Evolutionary conservation across 2,113 vertebrate species (phyloP).

Genomic region (Crocuta crocuta): DNA sequence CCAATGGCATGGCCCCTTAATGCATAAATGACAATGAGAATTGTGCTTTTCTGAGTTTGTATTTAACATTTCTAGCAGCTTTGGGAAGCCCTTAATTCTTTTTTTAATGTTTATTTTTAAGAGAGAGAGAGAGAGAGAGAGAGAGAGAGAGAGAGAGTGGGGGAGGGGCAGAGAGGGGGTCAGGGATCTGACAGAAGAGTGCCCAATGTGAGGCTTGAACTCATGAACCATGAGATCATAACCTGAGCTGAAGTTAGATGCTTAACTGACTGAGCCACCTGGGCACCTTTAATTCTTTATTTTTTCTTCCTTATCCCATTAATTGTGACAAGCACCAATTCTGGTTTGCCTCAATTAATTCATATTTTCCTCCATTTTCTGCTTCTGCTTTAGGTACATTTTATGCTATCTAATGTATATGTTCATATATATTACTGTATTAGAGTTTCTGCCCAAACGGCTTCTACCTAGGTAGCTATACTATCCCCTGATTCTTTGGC

Average conservation of each 20-base stretch:
- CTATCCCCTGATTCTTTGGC: background rate
- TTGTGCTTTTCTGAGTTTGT: constrained; percentile 1
- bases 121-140: too few species aligned
- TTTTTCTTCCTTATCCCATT: constrained; percentile 20
- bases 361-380: constrained; percentile 48
- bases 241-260: too few species aligned
- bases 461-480: background rate
- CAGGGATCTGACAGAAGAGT: too few species aligned
- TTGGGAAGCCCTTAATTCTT: constrained; percentile 33
- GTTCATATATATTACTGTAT: background rate
- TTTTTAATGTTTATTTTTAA: background rate
- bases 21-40: background rate
- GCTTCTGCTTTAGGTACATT: constrained; percentile 7
- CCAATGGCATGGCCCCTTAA: background rate
- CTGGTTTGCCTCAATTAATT: constrained; percentile 1
- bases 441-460: background rate
- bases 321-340: background rate
- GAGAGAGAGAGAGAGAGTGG: too few species aligned
- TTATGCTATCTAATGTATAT: background rate
- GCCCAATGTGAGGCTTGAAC: too few species aligned
- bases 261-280: too few species aligned
- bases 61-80: constrained; percentile 53
- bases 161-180: too few species aligned
- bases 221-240: too few species aligned
- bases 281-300: background rate